Evolutionary conservation across 2,888 invertebrate species (phyloP).

Genomic region (Sesamia inferens): DNA sequence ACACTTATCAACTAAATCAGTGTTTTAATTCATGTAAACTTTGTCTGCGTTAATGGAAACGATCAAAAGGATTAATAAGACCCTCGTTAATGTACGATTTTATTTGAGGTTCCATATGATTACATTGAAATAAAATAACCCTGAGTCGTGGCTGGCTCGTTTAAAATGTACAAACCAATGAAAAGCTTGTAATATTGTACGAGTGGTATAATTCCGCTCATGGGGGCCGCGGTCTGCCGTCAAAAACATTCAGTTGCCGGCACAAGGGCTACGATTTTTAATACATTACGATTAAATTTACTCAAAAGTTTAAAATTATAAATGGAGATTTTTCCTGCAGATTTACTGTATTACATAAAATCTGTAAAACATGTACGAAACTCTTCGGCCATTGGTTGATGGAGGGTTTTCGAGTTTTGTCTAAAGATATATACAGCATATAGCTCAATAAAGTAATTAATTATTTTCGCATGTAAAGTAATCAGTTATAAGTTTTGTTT

Average conservation of each 20-base stretch:
- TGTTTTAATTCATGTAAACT: background rate
- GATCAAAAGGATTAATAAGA: background rate
- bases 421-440: background rate
- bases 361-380: too few species aligned
- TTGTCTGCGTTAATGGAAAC: conserved; percentile 4
- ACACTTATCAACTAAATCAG: background rate
- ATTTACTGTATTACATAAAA: background rate
- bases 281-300: conserved; percentile 8
- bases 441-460: background rate
- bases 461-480: background rate
- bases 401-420: too few species aligned
- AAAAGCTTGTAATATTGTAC: conserved; percentile 28
- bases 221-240: conserved; percentile 28
- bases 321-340: background rate
- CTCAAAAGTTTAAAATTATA: background rate
- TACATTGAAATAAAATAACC: conserved; percentile 19
- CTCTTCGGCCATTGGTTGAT: too few species aligned
- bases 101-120: background rate
- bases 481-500: background rate
- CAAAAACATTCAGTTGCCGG: conserved; percentile 26
- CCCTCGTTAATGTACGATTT: background rate
- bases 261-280: conserved; percentile 23
- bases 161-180: conserved; percentile 40
- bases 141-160: conserved; percentile 14
- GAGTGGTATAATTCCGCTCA: conserved; percentile 15